phyloP scores from a whole-genome alignment of 1,140 invertebrate species.

The Bradysia coprophila region DNA sequence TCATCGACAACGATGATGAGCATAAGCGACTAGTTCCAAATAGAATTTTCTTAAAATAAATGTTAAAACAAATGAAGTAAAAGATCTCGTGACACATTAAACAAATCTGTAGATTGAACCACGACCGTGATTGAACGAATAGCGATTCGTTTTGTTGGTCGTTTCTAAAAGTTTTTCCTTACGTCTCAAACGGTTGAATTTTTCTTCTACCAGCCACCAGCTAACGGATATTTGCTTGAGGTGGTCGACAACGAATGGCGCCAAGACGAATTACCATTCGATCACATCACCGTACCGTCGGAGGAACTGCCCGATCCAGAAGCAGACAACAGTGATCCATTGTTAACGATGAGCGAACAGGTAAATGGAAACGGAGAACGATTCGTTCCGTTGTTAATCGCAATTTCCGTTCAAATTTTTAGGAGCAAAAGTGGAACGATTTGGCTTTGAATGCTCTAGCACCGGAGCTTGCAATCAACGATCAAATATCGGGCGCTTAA shows the following conservation, averaged over 20 bases:
- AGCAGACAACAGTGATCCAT: constrained; percentile 79
- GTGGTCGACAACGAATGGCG: constrained; percentile 81
- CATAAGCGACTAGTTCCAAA: too few relatives aligned
- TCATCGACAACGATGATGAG: too few relatives aligned
- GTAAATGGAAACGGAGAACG: constrained; percentile 16
- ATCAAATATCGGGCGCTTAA: constrained; percentile 18
- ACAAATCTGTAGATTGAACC: too few relatives aligned
- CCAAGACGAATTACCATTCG: constrained; percentile 66
- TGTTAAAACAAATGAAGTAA: too few relatives aligned
- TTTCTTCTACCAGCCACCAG: constrained; percentile 20
- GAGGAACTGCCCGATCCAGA: constrained; percentile 84
- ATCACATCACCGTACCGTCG: constrained; percentile 76
- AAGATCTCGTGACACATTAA: too few relatives aligned
- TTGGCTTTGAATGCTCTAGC: constrained; percentile 41
- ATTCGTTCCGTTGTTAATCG: background rate
- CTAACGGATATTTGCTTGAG: constrained; percentile 65
- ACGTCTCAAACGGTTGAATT: too few relatives aligned
- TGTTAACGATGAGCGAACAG: constrained; percentile 76
- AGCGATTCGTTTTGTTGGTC: too few relatives aligned
- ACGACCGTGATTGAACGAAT: too few relatives aligned
- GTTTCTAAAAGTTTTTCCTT: too few relatives aligned
- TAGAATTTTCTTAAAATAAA: too few relatives aligned
- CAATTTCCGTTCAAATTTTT: background rate
- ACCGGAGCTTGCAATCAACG: constrained; percentile 18
- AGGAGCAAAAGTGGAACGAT: constrained; percentile 72